Conservation (phyloP, 2,888 invertebrate species). For the Hirtodrosophila alboralis region DNA sequence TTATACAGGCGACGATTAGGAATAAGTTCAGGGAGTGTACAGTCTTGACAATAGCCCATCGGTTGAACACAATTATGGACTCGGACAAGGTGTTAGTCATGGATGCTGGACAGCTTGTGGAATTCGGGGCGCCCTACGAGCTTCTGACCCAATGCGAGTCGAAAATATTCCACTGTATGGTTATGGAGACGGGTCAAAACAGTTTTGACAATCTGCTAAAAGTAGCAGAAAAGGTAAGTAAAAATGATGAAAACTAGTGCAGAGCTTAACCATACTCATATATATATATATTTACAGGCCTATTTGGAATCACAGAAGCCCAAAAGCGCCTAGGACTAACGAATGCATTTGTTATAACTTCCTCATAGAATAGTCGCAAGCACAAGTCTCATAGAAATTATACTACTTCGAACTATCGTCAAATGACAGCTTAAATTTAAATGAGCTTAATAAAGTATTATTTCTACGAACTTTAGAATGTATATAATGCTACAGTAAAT, state of each 20-base stretch:
- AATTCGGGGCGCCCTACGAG: conserved; percentile 88
- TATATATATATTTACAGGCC: conserved; percentile 32
- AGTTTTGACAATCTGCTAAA: conserved; percentile 87
- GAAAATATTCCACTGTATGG: conserved; percentile 85
- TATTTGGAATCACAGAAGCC: conserved; percentile 44
- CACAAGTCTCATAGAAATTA: conserved; percentile 14
- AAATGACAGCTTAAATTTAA: not conserved
- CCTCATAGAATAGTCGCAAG: conserved; percentile 6
- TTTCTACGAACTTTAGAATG: conserved; percentile 27
- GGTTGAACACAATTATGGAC: conserved; percentile 93
- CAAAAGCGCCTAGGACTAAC: conserved; percentile 48
- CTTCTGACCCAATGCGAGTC: conserved; percentile 85
- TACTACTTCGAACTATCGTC: conserved; percentile 7
- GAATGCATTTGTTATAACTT: conserved; percentile 9
- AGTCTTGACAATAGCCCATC: conserved; percentile 95
- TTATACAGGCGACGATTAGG: conserved; percentile 92
- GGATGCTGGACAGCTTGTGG: conserved; percentile 88
- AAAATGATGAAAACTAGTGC: no score
- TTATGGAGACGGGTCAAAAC: conserved; percentile 87
- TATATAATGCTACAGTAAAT: conserved; percentile 13
- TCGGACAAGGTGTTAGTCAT: conserved; percentile 87
- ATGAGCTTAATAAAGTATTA: conserved; percentile 65
- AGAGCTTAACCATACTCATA: not conserved
- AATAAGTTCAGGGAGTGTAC: conserved; percentile 91
- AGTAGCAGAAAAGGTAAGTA: conserved; percentile 86